Base-by-base conservation (phyloP, 2,113 vertebrate species). In the Ranitomeya variabilis region DNA sequence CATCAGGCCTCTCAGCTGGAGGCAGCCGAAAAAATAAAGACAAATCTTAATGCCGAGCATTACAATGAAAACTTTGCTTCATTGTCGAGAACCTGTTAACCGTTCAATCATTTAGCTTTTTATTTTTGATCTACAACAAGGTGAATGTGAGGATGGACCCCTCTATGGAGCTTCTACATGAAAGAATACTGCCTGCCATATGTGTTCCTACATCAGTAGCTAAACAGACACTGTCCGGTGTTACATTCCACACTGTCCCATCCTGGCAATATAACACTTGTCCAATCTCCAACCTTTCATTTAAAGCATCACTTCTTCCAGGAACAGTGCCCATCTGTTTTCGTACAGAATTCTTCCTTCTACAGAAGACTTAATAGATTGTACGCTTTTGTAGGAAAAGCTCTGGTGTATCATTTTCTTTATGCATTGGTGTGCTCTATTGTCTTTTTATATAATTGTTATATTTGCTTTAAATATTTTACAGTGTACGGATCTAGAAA, bases 1-100 rank as follows among this genome's bases (percentile, higher is more conserved):
- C 90, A 26, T 90, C 92, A 90, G 89, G 93, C 93, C 91, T 91
- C 95, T 93, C 95, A 93, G 93, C 79, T 93, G 94, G 94, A 91
- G 94, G 93, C 91, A 91, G 90, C 19, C 90, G 91, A 93, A 92
- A 90, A 90, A 94, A 94, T 93, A 93, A 87, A 90, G 69, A 19
- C 10, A 90, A 52, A n/a, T 85, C 52, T 85, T 10, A 74, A 19
- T 26, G 18, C 78, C 14, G 45, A 67, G n/a, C 66, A 66, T 2
- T 83, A 15, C 62, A 69, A 11, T 16, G 62, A n/a, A 54, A 45
- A 4, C 7, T 12, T 52, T 83, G n/a, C n/a, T n/a, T n/a, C n/a
- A n/a, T n/a, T n/a, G n/a, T n/a, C n/a, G n/a, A n/a, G n/a, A 19
- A 7, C 9, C 13, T 21, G 19, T n/a, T 51, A 52, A 54, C 64